Conservation (phyloP, 23 tunicate species). For the Clavelina lepadiformis region DNA sequence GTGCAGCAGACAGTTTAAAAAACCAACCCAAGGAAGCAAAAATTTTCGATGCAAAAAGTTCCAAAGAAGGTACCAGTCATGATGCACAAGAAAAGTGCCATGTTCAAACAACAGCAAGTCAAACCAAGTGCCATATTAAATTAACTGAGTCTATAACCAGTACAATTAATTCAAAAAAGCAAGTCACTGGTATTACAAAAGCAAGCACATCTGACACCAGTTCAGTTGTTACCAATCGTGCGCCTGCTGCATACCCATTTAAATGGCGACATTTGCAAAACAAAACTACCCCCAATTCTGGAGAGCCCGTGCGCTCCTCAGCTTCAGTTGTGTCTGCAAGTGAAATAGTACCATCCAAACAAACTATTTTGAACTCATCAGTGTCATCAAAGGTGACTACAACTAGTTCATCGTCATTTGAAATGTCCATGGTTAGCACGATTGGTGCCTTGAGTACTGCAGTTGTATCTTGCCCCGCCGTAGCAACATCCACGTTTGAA, state of each 20-base stretch:
- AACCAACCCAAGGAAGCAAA: slow-evolving; percentile 6
- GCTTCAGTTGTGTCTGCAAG: not conserved
- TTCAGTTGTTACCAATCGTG: slow-evolving; percentile 13
- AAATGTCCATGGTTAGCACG: too few relatives aligned
- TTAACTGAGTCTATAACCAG: not conserved
- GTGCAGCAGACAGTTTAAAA: slow-evolving; percentile 54
- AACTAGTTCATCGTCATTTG: too few relatives aligned
- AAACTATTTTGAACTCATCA: too few relatives aligned
- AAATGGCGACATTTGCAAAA: slow-evolving; percentile 55
- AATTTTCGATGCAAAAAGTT: not conserved
- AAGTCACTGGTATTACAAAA: not conserved
- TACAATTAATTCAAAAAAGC: not conserved
- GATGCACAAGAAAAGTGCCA: too few relatives aligned
- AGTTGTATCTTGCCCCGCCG: too few relatives aligned
- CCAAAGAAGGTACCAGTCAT: too few relatives aligned
- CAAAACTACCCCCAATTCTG: slow-evolving; percentile 1
- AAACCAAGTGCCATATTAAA: too few relatives aligned
- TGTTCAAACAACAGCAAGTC: too few relatives aligned
- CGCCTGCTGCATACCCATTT: slow-evolving; percentile 68
- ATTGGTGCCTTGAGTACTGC: too few relatives aligned
- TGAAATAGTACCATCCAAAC: not conserved
- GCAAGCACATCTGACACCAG: slow-evolving; percentile 8
- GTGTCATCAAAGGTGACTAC: too few relatives aligned
- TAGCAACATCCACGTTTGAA: too few relatives aligned
- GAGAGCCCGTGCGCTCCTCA: not conserved